These are phyloP conservation scores for Pangasius larnaudii DNA, from an alignment of 2,797 vertebrate genomes.

Conservation along the genomic window DNA sequence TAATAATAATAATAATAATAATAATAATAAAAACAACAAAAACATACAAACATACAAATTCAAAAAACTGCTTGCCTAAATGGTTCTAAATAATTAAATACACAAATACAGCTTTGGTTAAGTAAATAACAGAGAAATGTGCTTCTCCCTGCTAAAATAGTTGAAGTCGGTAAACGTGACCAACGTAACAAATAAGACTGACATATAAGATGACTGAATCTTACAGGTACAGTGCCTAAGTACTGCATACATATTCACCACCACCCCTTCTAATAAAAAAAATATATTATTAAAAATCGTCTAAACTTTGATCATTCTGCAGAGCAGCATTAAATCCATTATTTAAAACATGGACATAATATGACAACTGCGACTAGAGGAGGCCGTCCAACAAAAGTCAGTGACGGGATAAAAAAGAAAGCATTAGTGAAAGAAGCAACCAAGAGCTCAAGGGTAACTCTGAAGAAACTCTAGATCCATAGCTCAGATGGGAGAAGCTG, in stretches of 20 bases:
- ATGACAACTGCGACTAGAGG: not conserved
- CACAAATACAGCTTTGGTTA: not conserved
- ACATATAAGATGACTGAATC: not conserved
- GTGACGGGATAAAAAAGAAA: not conserved
- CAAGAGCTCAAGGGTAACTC: not conserved
- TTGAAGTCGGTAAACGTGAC: not conserved
- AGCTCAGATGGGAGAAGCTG: not conserved
- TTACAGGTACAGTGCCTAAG: not conserved
- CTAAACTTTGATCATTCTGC: not conserved
- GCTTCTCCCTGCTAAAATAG: not conserved
- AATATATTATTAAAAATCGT: not conserved
- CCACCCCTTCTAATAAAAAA: not conserved
- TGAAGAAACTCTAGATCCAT: not conserved
- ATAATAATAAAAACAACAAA: too few relatives aligned
- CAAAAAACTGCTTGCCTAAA: not conserved
- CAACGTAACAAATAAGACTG: not conserved
- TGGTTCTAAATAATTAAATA: slow-evolving; percentile 2
- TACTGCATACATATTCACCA: not conserved
- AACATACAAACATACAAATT: too few relatives aligned
- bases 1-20: too few relatives aligned
- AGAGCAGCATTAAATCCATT: not conserved
- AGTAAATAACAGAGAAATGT: not conserved
- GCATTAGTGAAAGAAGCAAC: not conserved
- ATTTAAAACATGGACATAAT: not conserved
- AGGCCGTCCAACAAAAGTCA: not conserved